phyloP scores from a whole-genome alignment of 2,113 vertebrate genomes.

The Perccottus glenii region DNA sequence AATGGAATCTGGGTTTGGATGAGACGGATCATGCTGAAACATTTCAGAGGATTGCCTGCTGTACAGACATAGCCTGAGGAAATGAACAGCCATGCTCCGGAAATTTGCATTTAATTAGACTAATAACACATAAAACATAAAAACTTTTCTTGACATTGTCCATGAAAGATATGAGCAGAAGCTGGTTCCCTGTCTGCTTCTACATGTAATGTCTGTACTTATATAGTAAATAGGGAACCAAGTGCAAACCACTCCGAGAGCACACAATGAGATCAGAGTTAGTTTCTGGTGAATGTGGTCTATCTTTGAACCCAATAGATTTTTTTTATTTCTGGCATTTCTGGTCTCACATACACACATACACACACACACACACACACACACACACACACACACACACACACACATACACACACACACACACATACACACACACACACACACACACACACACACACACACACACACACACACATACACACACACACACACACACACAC shows the following conservation, averaged over 20 bases:
- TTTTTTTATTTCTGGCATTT: conserved; percentile 52
- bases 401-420: too few relatives aligned
- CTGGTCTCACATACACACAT: too few relatives aligned
- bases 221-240: conserved; percentile 22
- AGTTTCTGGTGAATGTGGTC: conserved; percentile 31
- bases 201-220: background rate
- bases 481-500: too few relatives aligned
- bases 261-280: too few relatives aligned
- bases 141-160: conserved; percentile 2
- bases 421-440: too few relatives aligned
- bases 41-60: background rate
- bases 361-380: too few relatives aligned
- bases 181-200: conserved; percentile 19
- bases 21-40: background rate
- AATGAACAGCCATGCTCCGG: conserved; percentile 1
- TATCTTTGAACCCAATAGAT: conserved; percentile 54
- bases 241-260: conserved; percentile 12
- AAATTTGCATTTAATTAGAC: conserved; percentile 6
- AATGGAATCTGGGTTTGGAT: background rate
- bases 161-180: conserved; percentile 1
- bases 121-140: conserved; percentile 14
- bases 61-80: conserved; percentile 1
- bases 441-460: too few relatives aligned
- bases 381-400: too few relatives aligned
- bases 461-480: too few relatives aligned